Base-by-base conservation (phyloP, 2,888 invertebrate species). In the Byasa hedistus region DNA sequence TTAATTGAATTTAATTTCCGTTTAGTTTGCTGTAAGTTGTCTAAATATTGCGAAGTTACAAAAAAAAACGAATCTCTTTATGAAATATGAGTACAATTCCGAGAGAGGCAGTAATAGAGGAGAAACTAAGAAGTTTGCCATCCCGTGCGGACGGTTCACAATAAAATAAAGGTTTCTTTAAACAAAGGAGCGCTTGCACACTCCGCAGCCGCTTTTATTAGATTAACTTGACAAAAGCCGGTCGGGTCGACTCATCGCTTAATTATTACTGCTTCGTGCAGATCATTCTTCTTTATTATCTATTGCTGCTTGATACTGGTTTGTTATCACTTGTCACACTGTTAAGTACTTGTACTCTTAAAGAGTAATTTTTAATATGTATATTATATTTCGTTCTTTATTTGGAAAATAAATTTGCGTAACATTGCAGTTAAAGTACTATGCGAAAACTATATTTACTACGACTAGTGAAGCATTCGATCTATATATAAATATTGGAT, bases 201-300 rank as follows among this genome's bases (percentile, higher is more conserved):
- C 73, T 68, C 72, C 68, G 70, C 72, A 70, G 71, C 71, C 73
- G 75, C 73, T 75, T 76, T 80, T 82, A 83, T 86, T 83, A 79
- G 79, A 82, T 85, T 83, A 83, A 78, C 84, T 81, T 80, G 77
- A 85, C 83, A 83, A 86, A 82, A 83, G 83, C 77, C 78, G 74
- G 73, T 73, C 69, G 74, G 74, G 73, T 73, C 69, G 74, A 71
- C 75, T 75, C 75, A 73, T 75, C 74, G 72, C 75, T 79, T 78
- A 77, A 78, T 79, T 80, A 79, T 76, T 72, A 71, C 71, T 66
- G 65, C 68, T 68, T 67, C 64, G 64, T 69, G 70, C 71, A 70
- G 73, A 75, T 73, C 73, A 71, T 73, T 65, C 68, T 65, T 68
- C 64, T 72, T 70, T 69, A 70, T 72, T 71, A 72, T 72, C 69